phyloP scores from a whole-genome alignment of 2,113 vertebrate species.

The Halichoerus grypus region DNA sequence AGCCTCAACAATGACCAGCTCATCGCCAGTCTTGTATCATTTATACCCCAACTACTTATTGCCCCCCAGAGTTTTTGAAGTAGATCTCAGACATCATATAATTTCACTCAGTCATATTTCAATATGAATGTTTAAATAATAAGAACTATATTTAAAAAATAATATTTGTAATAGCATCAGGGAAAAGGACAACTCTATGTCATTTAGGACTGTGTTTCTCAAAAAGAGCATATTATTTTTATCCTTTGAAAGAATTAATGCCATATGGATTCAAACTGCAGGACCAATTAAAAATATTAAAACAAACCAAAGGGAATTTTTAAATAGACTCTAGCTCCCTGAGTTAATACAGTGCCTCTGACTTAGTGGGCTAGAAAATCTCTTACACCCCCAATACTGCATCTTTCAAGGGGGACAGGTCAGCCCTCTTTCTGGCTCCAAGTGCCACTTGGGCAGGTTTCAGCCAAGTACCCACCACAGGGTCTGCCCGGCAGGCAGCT shows the following conservation, averaged over 20 bases:
- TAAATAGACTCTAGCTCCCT: background rate
- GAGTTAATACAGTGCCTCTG: background rate
- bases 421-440: background rate
- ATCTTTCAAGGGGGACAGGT: background rate
- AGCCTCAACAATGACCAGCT: constrained; percentile 16
- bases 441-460: background rate
- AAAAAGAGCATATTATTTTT: constrained; percentile 51
- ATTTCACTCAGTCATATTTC: background rate
- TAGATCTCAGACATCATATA: constrained; percentile 20
- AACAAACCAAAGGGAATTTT: constrained; percentile 49
- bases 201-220: constrained; percentile 14
- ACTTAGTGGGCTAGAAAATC: background rate
- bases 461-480: background rate
- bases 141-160: background rate
- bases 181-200: constrained; percentile 19
- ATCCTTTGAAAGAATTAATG: constrained; percentile 37
- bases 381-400: background rate
- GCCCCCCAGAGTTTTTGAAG: background rate
- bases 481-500: background rate
- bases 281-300: constrained; percentile 23
- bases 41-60: background rate
- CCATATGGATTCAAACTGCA: constrained; percentile 35
- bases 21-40: background rate
- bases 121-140: constrained; percentile 30
- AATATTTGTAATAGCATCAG: background rate